These are phyloP conservation scores for Excalfactoria chinensis DNA, from an alignment of 2,113 vertebrate species.

Conservation along the genomic window DNA sequence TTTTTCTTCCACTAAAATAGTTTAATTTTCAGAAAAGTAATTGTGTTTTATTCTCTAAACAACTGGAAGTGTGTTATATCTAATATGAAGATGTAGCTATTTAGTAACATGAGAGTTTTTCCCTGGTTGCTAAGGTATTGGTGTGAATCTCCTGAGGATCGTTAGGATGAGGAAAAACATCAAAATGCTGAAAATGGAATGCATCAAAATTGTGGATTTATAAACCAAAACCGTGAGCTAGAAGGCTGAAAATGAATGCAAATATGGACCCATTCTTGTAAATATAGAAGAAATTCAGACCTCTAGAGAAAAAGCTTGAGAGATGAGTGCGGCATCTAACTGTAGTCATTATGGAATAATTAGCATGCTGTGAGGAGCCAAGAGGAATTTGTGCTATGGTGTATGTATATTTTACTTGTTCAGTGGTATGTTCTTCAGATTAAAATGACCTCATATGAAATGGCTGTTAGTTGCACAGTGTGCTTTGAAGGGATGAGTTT, in stretches of 20 bases:
- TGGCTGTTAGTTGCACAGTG: not conserved
- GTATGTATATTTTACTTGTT: not conserved
- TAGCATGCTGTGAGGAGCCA: not conserved
- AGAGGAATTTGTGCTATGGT: not conserved
- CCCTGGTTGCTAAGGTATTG: not conserved
- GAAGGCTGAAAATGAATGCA: not conserved
- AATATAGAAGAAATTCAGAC: not conserved
- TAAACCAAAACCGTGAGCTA: not conserved
- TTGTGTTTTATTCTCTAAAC: not conserved
- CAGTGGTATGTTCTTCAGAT: not conserved
- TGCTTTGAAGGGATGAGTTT: not conserved
- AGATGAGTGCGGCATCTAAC: slow-evolving; percentile 11
- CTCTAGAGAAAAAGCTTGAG: not conserved
- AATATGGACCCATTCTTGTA: not conserved
- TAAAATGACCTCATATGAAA: not conserved
- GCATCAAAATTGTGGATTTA: not conserved
- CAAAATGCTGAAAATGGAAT: not conserved
- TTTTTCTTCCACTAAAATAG: not conserved
- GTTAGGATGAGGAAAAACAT: not conserved
- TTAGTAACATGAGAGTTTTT: not conserved
- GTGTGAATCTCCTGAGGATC: not conserved
- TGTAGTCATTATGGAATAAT: not conserved
- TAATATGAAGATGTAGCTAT: not conserved
- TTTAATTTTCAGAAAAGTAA: not conserved
- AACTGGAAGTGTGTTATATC: not conserved